Evolutionary conservation across 1,140 invertebrate genomes (phyloP).

Genomic region (Pogonognathellus flavescens): DNA sequence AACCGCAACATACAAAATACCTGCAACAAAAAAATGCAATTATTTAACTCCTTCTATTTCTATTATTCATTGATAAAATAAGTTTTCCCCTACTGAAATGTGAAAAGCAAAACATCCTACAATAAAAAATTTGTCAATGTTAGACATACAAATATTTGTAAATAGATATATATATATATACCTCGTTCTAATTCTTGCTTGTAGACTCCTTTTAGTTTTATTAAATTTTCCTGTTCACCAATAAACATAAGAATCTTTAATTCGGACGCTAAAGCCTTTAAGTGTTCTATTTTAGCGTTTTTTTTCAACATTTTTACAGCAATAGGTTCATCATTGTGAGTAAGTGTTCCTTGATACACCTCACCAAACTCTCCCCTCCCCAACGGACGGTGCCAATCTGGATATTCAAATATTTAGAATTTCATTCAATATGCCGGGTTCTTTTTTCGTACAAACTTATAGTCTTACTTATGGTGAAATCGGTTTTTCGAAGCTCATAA

Average conservation of each 20-base stretch:
- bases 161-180: background rate
- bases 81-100: no score
- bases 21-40: no score
- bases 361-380: background rate
- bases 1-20: background rate
- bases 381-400: background rate
- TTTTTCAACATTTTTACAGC: background rate
- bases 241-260: background rate
- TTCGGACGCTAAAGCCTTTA: background rate
- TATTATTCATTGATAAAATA: no score
- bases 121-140: no score
- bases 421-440: no score
- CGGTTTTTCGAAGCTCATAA: background rate
- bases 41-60: no score
- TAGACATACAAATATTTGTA: no score
- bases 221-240: background rate
- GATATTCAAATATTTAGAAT: no score
- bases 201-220: background rate
- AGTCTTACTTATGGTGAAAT: background rate
- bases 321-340: background rate
- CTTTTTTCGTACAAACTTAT: background rate
- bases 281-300: background rate
- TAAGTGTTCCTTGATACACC: background rate
- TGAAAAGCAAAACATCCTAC: no score
- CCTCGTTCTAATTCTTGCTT: background rate